These are phyloP conservation scores for Ostrea denselamellosa DNA, from an alignment of 1,140 invertebrate species.

Conservation along the genomic window DNA sequence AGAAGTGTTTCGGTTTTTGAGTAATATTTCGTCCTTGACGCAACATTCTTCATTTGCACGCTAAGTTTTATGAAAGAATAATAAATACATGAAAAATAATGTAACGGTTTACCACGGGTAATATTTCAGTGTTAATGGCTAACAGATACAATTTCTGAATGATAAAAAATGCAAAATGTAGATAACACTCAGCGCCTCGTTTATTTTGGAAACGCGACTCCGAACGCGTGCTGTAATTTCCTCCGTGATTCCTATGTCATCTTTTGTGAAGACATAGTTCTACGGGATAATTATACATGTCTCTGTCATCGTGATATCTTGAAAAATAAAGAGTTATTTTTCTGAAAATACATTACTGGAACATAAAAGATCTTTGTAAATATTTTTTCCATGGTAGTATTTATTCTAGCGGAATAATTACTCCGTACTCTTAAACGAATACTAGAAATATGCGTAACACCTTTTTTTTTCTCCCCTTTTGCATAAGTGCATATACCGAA, in stretches of 20 bases:
- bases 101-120: background rate
- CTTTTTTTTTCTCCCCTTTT: background rate
- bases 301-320: background rate
- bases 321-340: background rate
- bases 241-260: background rate
- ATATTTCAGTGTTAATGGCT: background rate
- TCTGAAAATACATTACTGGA: background rate
- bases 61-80: slow-evolving; percentile 6
- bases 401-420: background rate
- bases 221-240: background rate
- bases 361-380: background rate
- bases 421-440: background rate
- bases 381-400: background rate
- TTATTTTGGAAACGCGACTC: background rate
- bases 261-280: background rate
- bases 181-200: background rate
- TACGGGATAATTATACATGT: background rate
- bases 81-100: slow-evolving; percentile 14
- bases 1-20: background rate
- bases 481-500: too few species aligned
- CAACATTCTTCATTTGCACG: background rate
- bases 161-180: background rate
- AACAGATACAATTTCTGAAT: background rate
- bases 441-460: background rate
- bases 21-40: background rate